Conservation (phyloP, 2,888 invertebrate species). For the Drosophila birchii region DNA sequence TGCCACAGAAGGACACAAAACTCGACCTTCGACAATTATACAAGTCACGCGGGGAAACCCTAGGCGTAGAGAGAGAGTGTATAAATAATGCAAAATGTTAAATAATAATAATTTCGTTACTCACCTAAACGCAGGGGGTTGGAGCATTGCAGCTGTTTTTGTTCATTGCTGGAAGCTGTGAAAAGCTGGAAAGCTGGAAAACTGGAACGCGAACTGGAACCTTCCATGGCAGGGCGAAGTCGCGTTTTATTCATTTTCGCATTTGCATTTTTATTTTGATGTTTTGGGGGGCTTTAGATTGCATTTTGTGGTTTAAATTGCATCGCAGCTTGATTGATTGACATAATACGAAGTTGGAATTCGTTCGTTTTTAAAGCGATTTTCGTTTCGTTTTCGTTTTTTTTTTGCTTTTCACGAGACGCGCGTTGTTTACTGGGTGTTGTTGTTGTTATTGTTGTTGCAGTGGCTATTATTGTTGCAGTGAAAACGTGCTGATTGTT, state of each 20-base stretch:
- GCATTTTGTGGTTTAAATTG: slow-evolving; percentile 26
- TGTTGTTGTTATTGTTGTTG: slow-evolving; percentile 19
- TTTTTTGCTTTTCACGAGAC: slow-evolving; percentile 35
- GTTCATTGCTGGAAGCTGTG: slow-evolving; percentile 30
- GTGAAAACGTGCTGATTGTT: slow-evolving; percentile 42
- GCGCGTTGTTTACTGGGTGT: slow-evolving; percentile 28
- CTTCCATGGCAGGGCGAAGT: slow-evolving; percentile 57
- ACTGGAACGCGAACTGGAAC: slow-evolving; percentile 24
- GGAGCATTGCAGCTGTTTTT: slow-evolving; percentile 53
- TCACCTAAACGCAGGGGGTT: slow-evolving; percentile 60
- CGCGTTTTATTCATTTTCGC: slow-evolving; percentile 41
- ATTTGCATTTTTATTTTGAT: slow-evolving; percentile 17
- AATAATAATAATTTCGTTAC: slow-evolving; percentile 50
- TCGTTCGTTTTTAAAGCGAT: slow-evolving; percentile 17
- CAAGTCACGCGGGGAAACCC: slow-evolving; percentile 33
- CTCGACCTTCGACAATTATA: slow-evolving; percentile 44
- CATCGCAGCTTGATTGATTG: slow-evolving; percentile 75
- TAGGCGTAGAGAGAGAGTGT: slow-evolving; percentile 41
- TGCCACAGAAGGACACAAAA: slow-evolving; percentile 20
- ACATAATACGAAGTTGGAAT: slow-evolving; percentile 76
- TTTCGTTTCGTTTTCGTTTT: slow-evolving; percentile 4
- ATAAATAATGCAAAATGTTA: slow-evolving; percentile 31
- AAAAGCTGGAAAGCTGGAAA: slow-evolving; percentile 29
- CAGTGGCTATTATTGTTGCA: slow-evolving; percentile 20
- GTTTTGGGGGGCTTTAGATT: slow-evolving; percentile 21